These are phyloP conservation scores for Xenopus petersii DNA, from an alignment of 2,797 vertebrate species.

Conservation along the genomic window DNA sequence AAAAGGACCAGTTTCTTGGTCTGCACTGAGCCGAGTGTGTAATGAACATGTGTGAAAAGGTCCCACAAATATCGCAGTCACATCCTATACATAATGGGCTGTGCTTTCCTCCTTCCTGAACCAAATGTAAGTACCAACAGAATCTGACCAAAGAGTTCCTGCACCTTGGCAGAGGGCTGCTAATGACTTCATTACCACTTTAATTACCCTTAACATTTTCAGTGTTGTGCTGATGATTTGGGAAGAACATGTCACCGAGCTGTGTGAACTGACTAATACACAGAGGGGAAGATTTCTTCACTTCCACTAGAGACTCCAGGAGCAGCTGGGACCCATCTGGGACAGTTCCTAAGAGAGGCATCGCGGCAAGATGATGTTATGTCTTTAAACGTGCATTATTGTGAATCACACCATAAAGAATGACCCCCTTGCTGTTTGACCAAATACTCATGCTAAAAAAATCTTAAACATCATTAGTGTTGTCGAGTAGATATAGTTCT, in stretches of 20 bases:
- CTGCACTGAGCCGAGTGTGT: neutral
- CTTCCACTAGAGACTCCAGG: slow-evolving; percentile 76
- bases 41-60: slow-evolving; percentile 15
- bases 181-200: slow-evolving; percentile 69
- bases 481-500: no score
- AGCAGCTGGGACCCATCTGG: slow-evolving; percentile 93
- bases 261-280: slow-evolving; percentile 72
- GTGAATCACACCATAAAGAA: neutral
- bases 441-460: no score
- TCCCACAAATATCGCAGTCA: slow-evolving; percentile 30
- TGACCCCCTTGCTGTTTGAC: no score
- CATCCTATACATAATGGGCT: slow-evolving; percentile 33
- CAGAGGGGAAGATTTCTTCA: slow-evolving; percentile 43
- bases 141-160: slow-evolving; percentile 52
- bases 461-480: no score
- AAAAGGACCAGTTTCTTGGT: no score
- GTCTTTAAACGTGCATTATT: slow-evolving; percentile 53
- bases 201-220: slow-evolving; percentile 71
- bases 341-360: slow-evolving; percentile 72
- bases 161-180: slow-evolving; percentile 58
- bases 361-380: slow-evolving; percentile 71
- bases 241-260: slow-evolving; percentile 61
- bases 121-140: slow-evolving; percentile 56
- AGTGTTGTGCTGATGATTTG: slow-evolving; percentile 61
- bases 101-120: slow-evolving; percentile 42